Evolutionary conservation across 2,113 vertebrate species (phyloP), one percentile per base, ranked within the genome.

Genomic region (Panthera tigris): DNA sequence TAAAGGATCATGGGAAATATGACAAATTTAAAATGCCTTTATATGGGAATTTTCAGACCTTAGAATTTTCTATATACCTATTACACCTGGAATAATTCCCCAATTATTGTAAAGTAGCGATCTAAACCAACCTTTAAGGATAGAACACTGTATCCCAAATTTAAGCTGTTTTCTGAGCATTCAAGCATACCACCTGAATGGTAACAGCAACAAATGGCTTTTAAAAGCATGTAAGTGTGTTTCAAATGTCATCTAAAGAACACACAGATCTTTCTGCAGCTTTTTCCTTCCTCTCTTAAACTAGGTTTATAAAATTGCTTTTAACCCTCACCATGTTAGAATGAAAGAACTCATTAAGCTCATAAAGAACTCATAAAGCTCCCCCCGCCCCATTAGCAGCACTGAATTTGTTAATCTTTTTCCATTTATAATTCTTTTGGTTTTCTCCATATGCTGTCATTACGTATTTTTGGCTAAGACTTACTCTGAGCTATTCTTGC

Each of bases 231-330:
- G 18, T 36, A 83, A 91, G 80, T 9, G 0, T 97, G 57, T 96
- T 92, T 93, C 94, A 98, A 98, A 89, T 97, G 87, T 94, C 98
- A 97, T 66, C 94, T 96, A 87, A 97, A 96, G 97, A 97, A 97
- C 33, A 63, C 0, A 55, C 82, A 45, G 96, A 85, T 82, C 88
- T 96, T 10, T 0, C 52, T 91, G 16, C 90, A 65, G 84, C 79
- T 85, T 96, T 80, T 91, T 52, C 25, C 50, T 97, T 85, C n/a
- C 27, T 71, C 45, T 29, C 31, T 95, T 74, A 85, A 88, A 0
- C 96, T 69, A 84, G 50, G 66, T 95, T 57, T 1, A 33, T 29
- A 5, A 50, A 15, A 31, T 14, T 7, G 0, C 52, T 89, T 95
- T 95, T 83, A 94, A 88, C 25, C n/a, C 15, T 89, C n/a, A 18